Evolutionary conservation across 1,140 invertebrate genomes (phyloP), one percentile per base, ranked within the genome.

Genomic region (Zaprionus tsacasi): DNA sequence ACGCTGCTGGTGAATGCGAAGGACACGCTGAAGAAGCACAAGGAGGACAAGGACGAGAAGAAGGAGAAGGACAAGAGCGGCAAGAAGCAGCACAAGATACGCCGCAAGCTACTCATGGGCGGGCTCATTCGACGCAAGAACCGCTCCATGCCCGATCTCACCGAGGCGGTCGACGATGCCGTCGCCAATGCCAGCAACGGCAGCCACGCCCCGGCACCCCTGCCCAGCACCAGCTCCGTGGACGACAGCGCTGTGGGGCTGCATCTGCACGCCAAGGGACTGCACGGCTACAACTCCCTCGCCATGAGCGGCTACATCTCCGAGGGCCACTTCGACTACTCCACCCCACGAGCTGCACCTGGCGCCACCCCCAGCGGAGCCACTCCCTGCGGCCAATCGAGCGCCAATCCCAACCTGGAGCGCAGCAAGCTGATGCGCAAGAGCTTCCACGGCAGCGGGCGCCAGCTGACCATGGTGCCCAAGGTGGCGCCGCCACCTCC

Each of bases 41-140:
- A 95, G 90, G 94, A 95, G 40, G 93, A 94, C 17, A 95, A 94
- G 82, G 94, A 94, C 33, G 94, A 95, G 54, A 95, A 95, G 78
- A 93, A 94, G 61, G 94, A 94, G 81, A 94, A 94, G 79, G 96
- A 97, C 70, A 96, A 97, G 82, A 94, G 95, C 45, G 95, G 95
- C 13, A 98, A 98, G 86, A 98, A 98, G 79, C 97, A 98, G 90
- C 97, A 98, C 88, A 98, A 97, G 93, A 97, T 98, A 48, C 93
- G 97, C 30, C 94, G 97, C 88, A 98, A 98, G 92, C 83, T 98
- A 1, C 85, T 98, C 1, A 98, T 98, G 97, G 97, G 97, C 27
- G 97, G 97, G 1, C 93, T 98, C 59, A 98, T 98, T 36, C 94
- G 96, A 75, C 93, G 97, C 35, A 98, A 98, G 92, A 98, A 98